Evolutionary conservation across 2,888 invertebrate species (phyloP).

Genomic region (Conistra vaccinii): DNA sequence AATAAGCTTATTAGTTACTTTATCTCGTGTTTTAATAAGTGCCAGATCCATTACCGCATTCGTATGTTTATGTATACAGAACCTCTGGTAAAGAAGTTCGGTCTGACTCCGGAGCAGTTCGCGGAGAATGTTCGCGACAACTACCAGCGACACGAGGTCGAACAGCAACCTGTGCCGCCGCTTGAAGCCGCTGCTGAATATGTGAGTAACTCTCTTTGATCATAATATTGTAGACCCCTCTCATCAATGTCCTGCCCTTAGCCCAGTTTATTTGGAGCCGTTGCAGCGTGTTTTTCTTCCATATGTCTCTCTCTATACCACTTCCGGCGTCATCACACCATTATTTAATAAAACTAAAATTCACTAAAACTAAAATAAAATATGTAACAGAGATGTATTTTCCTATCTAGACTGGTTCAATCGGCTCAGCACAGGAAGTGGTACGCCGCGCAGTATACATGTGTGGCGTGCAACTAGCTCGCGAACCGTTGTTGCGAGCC

Average conservation of each 20-base stretch:
- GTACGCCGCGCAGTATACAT: constrained; percentile 97
- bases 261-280: neutral
- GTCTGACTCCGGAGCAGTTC: constrained; percentile 97
- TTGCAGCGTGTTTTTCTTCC: neutral
- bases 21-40: neutral
- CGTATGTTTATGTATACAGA: constrained; percentile 82
- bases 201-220: constrained; percentile 81
- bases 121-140: constrained; percentile 99
- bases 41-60: neutral
- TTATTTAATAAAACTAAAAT: no score
- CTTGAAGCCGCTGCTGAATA: constrained; percentile 95
- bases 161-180: constrained; percentile 97
- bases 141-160: constrained; percentile 98
- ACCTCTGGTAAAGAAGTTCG: constrained; percentile 97
- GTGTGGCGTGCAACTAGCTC: constrained; percentile 97
- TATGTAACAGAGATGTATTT: neutral
- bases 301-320: neutral
- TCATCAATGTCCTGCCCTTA: neutral
- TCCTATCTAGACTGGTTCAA: constrained; percentile 71
- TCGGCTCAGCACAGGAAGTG: constrained; percentile 93
- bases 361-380: neutral
- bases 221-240: no score
- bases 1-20: neutral
- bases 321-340: neutral
- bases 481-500: constrained; percentile 97